These are phyloP conservation scores for Argyresthia goedartella DNA, from an alignment of 2,888 invertebrate species.

Conservation along the genomic window DNA sequence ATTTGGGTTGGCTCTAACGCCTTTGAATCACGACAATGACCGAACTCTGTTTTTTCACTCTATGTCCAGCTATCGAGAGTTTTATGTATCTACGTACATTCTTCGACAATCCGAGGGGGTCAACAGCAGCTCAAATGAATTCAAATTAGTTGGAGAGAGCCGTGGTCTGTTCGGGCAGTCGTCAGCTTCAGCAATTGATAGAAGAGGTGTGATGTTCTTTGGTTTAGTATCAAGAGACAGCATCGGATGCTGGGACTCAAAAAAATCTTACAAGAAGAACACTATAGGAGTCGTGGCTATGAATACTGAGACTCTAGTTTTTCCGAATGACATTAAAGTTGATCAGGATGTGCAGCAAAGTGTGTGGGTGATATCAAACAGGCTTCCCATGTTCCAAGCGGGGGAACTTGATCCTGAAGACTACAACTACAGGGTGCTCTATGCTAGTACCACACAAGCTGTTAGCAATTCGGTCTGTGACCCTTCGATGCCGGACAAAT, in stretches of 20 bases:
- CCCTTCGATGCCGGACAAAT: conserved; percentile 34
- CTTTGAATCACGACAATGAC: conserved; percentile 59
- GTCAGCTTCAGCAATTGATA: conserved; percentile 80
- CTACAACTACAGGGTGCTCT: conserved; percentile 81
- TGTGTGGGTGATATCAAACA: conserved; percentile 84
- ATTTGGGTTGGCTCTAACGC: conserved; percentile 80
- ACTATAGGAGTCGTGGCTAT: conserved; percentile 75
- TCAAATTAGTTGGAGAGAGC: conserved; percentile 52
- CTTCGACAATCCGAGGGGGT: conserved; percentile 69
- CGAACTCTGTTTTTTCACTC: conserved; percentile 83
- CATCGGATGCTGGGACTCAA: conserved; percentile 85
- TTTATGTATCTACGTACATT: conserved; percentile 76
- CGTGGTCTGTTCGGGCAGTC: conserved; percentile 76
- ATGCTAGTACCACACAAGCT: conserved; percentile 74
- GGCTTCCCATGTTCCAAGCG: conserved; percentile 80
- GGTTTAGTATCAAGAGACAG: conserved; percentile 83
- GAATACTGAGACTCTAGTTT: conserved; percentile 75
- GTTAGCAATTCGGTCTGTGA: conserved; percentile 79
- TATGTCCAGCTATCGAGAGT: conserved; percentile 85
- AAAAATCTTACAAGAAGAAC: conserved; percentile 74
- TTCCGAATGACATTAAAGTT: conserved; percentile 85
- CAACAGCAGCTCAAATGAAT: conserved; percentile 37
- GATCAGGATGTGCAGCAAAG: conserved; percentile 77
- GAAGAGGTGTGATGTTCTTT: conserved; percentile 81
- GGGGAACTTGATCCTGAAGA: conserved; percentile 72